phyloP scores from a whole-genome alignment of 2,888 invertebrate species.

The Diloba caeruleocephala region DNA sequence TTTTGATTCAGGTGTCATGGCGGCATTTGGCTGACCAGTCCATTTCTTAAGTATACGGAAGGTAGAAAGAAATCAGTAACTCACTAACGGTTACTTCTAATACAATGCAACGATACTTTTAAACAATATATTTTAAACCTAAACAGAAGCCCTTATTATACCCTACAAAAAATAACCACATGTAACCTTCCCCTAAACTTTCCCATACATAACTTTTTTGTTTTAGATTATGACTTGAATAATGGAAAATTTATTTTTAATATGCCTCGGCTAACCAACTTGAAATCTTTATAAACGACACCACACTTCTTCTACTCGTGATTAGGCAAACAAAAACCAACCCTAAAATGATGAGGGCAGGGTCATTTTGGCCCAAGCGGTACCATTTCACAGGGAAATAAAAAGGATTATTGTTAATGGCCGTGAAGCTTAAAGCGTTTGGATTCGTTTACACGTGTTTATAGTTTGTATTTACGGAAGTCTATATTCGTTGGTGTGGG shows the following conservation, averaged over 20 bases:
- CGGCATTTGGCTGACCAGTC: too few relatives aligned
- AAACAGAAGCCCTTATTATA: not conserved
- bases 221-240: slow-evolving; percentile 69
- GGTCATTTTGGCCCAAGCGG: slow-evolving; percentile 46
- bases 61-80: too few relatives aligned
- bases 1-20: too few relatives aligned
- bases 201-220: slow-evolving; percentile 55
- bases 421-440: slow-evolving; percentile 66
- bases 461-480: slow-evolving; percentile 66
- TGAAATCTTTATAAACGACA: slow-evolving; percentile 77
- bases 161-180: slow-evolving; percentile 14
- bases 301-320: slow-evolving; percentile 45
- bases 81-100: too few relatives aligned
- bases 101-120: too few relatives aligned
- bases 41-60: too few relatives aligned
- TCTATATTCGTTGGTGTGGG: slow-evolving; percentile 61
- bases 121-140: not conserved
- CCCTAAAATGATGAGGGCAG: slow-evolving; percentile 52
- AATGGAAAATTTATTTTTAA: slow-evolving; percentile 73
- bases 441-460: slow-evolving; percentile 75
- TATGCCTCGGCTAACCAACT: slow-evolving; percentile 66
- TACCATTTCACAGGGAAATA: slow-evolving; percentile 62
- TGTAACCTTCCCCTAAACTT: slow-evolving; percentile 32
- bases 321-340: slow-evolving; percentile 55
- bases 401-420: slow-evolving; percentile 83